Base-by-base conservation (phyloP, 1,140 invertebrate species). In the Lethocerus indicus region DNA sequence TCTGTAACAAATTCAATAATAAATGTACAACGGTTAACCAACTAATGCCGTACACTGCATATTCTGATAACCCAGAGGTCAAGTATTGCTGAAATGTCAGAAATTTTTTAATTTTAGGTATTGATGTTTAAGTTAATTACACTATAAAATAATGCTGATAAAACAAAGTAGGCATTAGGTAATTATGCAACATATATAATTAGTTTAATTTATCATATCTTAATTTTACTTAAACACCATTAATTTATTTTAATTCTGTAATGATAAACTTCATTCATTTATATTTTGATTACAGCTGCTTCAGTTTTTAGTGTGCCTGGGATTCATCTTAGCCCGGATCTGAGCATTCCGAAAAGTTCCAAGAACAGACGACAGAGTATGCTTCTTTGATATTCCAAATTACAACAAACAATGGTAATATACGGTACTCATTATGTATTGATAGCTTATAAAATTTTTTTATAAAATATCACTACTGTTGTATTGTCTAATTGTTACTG, bases 361-460 rank as follows among this genome's bases (percentile, higher is more conserved):
- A 23, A 20, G 29, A 44, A 26, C 16, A 44, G 42, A 42, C 40
- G 40, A 1, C 40, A 42, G 21, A 42, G 40, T 16, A 13, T 44
- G n/a, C 42, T 44, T 44, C 42, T 44, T 20, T 44, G 42, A 44
- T 39, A n/a, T n/a, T n/a, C n/a, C n/a, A n/a, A n/a, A n/a, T n/a
- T n/a, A n/a, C n/a, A n/a, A n/a, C n/a, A n/a, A n/a, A n/a, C n/a
- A n/a, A n/a, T n/a, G n/a, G n/a, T n/a, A n/a, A n/a, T n/a, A n/a
- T n/a, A n/a, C n/a, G n/a, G n/a, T n/a, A n/a, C n/a, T n/a, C n/a
- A n/a, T n/a, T n/a, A n/a, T n/a, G n/a, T n/a, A n/a, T n/a, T n/a
- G 49, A n/a, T n/a, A n/a, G n/a, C n/a, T n/a, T n/a, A n/a, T n/a
- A n/a, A n/a, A n/a, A n/a, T n/a, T n/a, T n/a, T n/a, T n/a, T n/a